These are phyloP conservation scores for Corapipo altera DNA, from an alignment of 2,113 vertebrate species.

Conservation along the genomic window DNA sequence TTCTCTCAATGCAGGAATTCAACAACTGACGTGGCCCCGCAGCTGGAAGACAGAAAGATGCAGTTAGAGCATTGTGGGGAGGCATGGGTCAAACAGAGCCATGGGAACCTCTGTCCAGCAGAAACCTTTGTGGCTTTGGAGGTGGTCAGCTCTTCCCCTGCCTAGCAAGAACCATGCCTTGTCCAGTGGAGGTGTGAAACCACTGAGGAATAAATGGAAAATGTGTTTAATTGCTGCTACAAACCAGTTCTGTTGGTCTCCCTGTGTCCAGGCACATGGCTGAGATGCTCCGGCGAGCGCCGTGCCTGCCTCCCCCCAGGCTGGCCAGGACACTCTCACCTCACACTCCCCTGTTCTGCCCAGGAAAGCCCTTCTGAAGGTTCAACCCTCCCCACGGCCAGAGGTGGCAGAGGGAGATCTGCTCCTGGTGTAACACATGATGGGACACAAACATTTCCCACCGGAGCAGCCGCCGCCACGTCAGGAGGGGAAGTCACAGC, in stretches of 20 bases:
- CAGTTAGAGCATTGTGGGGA: rapidly evolving
- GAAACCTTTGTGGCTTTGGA: background rate
- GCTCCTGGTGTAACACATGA: rapidly evolving
- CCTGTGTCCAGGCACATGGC: rapidly evolving
- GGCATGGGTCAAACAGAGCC: background rate
- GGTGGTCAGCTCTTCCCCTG: background rate
- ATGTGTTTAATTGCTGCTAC: background rate
- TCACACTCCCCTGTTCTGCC: background rate
- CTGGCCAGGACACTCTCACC: background rate
- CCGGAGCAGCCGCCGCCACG: rapidly evolving
- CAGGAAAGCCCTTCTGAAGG: background rate
- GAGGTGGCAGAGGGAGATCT: background rate
- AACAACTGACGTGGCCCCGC: rapidly evolving
- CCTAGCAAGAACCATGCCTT: rapidly evolving
- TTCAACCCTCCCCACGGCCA: rapidly evolving
- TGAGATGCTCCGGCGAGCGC: rapidly evolving
- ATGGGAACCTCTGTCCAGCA: background rate
- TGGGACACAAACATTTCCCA: background rate
- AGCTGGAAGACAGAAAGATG: background rate
- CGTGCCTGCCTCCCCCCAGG: background rate
- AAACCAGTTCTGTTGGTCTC: background rate
- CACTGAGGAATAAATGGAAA: background rate
- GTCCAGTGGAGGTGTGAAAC: background rate
- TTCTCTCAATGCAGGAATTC: background rate
- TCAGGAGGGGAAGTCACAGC: background rate